A percentile compares a stretch with the other conserved stretches of the same genome.
phyloP scores from a whole-genome alignment of 53 echinoderm and acorn worm genomes.

The Mesocentrotus franciscanus region DNA sequence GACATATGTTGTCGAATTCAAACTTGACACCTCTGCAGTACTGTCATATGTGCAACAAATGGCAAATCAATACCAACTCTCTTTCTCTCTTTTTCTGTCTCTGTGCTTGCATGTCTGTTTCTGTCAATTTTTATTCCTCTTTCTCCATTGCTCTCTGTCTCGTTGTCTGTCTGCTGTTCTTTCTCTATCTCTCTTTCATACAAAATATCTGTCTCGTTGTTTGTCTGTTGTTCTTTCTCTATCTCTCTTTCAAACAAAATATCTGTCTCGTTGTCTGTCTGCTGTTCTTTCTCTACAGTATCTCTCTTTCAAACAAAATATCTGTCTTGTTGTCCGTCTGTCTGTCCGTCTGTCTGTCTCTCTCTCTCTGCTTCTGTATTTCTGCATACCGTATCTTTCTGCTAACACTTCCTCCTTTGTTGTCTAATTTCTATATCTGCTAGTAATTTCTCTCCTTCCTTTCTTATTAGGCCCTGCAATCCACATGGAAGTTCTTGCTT shows the following conservation, averaged over 20 bases:
- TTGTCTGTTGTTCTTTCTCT: neutral
- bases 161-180: neutral
- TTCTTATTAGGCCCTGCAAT: no score
- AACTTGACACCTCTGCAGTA: constrained; percentile 49
- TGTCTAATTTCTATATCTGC: neutral
- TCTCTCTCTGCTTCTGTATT: neutral
- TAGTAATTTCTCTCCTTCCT: neutral
- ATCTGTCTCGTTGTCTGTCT: no score
- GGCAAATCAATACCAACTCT: constrained; percentile 13
- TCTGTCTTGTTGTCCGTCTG: neutral
- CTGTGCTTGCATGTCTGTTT: neutral
- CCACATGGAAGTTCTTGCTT: no score
- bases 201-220: neutral
- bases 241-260: neutral
- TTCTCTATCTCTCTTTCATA: neutral
- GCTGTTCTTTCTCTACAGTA: neutral
- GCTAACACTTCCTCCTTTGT: neutral
- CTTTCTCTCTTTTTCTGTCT: neutral
- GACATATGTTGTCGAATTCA: constrained; percentile 20
- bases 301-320: neutral
- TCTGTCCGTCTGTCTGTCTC: neutral
- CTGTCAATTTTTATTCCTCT: neutral
- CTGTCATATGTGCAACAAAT: constrained; percentile 41
- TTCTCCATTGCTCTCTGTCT: neutral
- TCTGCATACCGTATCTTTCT: neutral